phyloP scores from a whole-genome alignment of 2,888 invertebrate genomes.

The Brenthis ino region DNA sequence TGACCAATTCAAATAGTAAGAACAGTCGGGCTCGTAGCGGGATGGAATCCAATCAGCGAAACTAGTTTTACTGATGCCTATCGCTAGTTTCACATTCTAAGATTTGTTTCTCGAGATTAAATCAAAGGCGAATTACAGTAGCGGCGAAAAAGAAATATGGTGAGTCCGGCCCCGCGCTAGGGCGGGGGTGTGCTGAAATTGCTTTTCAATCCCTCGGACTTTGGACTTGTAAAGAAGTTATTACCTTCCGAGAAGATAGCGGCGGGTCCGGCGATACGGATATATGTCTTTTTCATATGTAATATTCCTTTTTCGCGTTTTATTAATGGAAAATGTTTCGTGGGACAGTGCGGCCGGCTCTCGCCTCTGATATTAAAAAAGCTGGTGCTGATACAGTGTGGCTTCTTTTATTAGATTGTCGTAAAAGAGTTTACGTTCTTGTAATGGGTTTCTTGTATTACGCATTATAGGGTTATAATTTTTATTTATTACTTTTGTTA shows the following conservation, averaged over 20 bases:
- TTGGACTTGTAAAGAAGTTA: conserved; percentile 84
- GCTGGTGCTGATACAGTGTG: conserved; percentile 65
- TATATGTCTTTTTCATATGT: conserved; percentile 83
- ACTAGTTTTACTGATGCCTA: conserved; percentile 80
- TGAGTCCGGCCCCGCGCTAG: conserved; percentile 74
- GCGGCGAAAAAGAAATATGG: conserved; percentile 82
- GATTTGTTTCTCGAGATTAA: conserved; percentile 83
- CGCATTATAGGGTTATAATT: conserved; percentile 32
- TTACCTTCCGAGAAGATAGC: conserved; percentile 83
- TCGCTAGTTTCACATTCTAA: conserved; percentile 82
- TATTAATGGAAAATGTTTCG: conserved; percentile 83
- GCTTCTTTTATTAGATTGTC: conserved; percentile 73
- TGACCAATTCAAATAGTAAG: conserved; percentile 73
- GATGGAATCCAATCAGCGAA: conserved; percentile 79
- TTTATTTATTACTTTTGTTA: conserved; percentile 27
- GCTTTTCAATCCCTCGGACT: conserved; percentile 84
- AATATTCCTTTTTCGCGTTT: conserved; percentile 83
- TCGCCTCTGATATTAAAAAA: conserved; percentile 78
- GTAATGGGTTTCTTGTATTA: conserved; percentile 42
- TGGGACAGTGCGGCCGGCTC: conserved; percentile 76
- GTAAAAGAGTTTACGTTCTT: conserved; percentile 68
- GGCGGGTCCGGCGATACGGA: conserved; percentile 82
- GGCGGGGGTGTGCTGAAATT: conserved; percentile 82
- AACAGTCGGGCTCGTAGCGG: conserved; percentile 59
- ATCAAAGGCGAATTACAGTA: conserved; percentile 82